Evolutionary conservation across 2,113 vertebrate genomes (phyloP).

Genomic region (Trachemys scripta): DNA sequence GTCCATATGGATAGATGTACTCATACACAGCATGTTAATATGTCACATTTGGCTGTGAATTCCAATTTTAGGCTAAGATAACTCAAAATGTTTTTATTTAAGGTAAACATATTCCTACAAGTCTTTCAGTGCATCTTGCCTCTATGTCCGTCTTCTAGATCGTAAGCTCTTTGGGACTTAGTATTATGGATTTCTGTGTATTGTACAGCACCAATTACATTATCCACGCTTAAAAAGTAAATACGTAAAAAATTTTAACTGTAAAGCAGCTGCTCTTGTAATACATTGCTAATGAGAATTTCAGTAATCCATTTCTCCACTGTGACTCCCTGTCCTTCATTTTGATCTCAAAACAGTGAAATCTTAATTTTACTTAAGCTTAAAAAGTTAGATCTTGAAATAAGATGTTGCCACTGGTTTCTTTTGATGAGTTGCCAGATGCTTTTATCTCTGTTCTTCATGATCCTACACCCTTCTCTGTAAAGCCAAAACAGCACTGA

Average conservation of each 20-base stretch:
- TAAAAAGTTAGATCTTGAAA: neutral
- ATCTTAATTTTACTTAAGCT: neutral
- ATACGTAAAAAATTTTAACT: neutral
- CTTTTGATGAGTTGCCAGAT: neutral
- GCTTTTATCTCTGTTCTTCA: too few relatives aligned
- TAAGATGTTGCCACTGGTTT: neutral
- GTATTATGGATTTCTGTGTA: too few relatives aligned
- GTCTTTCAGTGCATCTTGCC: neutral
- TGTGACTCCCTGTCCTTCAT: neutral
- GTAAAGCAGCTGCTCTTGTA: neutral
- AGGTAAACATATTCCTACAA: neutral
- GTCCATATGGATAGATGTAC: neutral
- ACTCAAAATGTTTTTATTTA: neutral
- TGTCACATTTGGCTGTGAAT: neutral
- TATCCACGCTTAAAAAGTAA: neutral
- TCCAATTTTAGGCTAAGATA: neutral
- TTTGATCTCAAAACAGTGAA: neutral
- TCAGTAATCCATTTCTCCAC: neutral
- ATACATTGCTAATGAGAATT: neutral
- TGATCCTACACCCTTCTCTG: neutral
- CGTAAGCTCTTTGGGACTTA: neutral
- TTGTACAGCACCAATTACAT: too few relatives aligned
- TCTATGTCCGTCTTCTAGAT: neutral
- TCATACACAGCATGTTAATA: accelerated
- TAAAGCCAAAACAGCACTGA: neutral